phyloP scores from a whole-genome alignment of 2,113 vertebrate species.

The Nettapus auritus region DNA sequence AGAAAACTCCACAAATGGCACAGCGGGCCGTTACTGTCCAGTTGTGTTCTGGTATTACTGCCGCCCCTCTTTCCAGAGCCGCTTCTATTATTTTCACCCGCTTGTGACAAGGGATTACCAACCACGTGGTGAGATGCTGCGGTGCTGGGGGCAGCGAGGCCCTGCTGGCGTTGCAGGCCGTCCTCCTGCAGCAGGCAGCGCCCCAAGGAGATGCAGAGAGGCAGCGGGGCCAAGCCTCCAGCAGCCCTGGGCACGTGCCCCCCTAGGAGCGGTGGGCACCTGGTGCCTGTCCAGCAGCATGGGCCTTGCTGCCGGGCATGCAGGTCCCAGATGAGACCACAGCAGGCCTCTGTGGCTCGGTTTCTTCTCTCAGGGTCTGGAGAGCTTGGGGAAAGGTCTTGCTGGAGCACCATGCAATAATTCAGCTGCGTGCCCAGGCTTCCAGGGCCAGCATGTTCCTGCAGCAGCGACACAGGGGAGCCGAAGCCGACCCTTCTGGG shows the following conservation, averaged over 20 bases:
- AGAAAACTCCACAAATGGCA: not conserved
- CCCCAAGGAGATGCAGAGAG: too few species aligned
- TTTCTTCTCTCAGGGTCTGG: not conserved
- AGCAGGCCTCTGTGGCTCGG: too few species aligned
- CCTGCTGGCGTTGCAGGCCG: too few species aligned
- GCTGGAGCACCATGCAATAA: not conserved
- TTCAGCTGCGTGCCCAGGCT: not conserved
- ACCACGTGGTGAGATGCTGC: not conserved
- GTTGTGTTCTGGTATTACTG: not conserved
- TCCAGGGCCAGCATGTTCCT: not conserved
- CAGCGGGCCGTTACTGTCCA: not conserved
- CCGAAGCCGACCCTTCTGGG: too few species aligned
- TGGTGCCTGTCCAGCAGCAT: accelerated
- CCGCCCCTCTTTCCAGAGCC: not conserved
- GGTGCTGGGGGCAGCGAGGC: not conserved
- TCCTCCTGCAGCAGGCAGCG: too few species aligned
- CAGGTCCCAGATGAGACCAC: not conserved
- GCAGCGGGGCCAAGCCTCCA: too few species aligned
- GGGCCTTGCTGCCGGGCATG: accelerated
- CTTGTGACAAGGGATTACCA: not conserved
- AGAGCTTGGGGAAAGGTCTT: accelerated
- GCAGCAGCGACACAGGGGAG: not conserved
- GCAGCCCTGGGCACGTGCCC: not conserved
- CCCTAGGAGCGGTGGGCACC: accelerated
- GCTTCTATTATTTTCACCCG: not conserved